phyloP scores from a whole-genome alignment of 1,140 invertebrate species.

The Lamellibrachia luymesi region DNA sequence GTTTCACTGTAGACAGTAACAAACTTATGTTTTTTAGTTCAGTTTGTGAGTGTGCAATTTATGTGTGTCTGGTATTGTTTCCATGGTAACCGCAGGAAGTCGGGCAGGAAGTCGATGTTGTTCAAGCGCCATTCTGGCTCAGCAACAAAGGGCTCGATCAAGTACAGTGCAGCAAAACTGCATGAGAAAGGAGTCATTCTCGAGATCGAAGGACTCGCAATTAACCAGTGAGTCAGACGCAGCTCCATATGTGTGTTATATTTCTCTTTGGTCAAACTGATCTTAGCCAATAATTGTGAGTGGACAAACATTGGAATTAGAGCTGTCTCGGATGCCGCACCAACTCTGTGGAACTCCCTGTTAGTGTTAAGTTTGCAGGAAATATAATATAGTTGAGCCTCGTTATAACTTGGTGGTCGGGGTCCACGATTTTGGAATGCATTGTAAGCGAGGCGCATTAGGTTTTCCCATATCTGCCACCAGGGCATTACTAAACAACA shows the following conservation, averaged over 20 bases:
- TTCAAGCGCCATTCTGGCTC: constrained; percentile 24
- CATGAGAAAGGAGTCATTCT: constrained; percentile 74
- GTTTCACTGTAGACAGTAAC: not conserved
- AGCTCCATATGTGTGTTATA: not conserved
- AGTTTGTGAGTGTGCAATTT: constrained; percentile 6
- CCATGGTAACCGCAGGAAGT: constrained; percentile 14
- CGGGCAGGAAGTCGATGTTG: constrained; percentile 27
- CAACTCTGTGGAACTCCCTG: too few relatives aligned
- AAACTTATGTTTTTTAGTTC: not conserved
- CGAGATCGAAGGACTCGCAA: constrained; percentile 69
- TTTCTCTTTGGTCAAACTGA: not conserved
- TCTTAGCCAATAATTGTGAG: too few relatives aligned
- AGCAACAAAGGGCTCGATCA: constrained; percentile 50
- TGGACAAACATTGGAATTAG: too few relatives aligned
- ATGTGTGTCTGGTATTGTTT: not conserved
- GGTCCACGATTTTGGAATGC: too few relatives aligned
- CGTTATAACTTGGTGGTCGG: not conserved
- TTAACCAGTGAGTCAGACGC: constrained; percentile 49
- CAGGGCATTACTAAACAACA: too few relatives aligned
- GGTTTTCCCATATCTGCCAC: too few relatives aligned
- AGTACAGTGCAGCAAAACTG: constrained; percentile 72
- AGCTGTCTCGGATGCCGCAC: too few relatives aligned
- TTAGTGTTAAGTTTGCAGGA: too few relatives aligned
- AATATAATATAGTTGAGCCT: not conserved
- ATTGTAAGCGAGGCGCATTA: too few relatives aligned